Evolutionary conservation across 2,888 invertebrate genomes (phyloP), one percentile per base, ranked within the genome.

Genomic region (Thecocarcelia acutangulata): DNA sequence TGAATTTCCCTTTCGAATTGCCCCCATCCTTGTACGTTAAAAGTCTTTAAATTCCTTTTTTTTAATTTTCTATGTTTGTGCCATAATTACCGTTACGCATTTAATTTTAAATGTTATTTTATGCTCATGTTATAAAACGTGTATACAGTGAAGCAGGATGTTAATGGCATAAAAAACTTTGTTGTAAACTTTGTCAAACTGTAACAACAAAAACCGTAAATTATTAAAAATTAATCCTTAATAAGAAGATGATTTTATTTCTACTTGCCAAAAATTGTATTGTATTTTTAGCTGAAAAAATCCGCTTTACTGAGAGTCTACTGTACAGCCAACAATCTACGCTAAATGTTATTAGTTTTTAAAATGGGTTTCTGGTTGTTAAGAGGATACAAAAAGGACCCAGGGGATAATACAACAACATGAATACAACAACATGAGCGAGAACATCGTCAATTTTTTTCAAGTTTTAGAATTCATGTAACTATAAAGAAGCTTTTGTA

Each of bases 41-140:
- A 59, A 44, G 17, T 52, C 15, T 37, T 70, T 63, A 73, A 64
- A 63, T 69, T 56, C 33, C 15, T 54, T 42, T 69, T 68, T 73
- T 72, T 40, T 70, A 69, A 50, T 48, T 58, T 66, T 59, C 21
- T 40, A 50, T 48, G 61, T 70, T 69, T 70, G 46, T 56, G 42
- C 1, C 61, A 61, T 77, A 73, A 81, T 81, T 73, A 73, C 76
- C 50, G 76, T 76, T 66, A 76, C 72, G 61, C 76, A 42, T 56
- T 76, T 68, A 61, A 68, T 24, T 72, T 68, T 56, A 73, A 72
- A 66, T 63, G 48, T 72, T 64, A 17, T 48, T 64, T 63, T 78
- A 50, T 72, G 52, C 21, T 19, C 28, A 13, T 64, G 58, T 52
- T 72, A 58, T 59, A 42, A 37, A 42, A 70, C 40, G 59, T 28